phyloP scores from a whole-genome alignment of 2,797 vertebrate genomes.

The Dallia pectoralis region DNA sequence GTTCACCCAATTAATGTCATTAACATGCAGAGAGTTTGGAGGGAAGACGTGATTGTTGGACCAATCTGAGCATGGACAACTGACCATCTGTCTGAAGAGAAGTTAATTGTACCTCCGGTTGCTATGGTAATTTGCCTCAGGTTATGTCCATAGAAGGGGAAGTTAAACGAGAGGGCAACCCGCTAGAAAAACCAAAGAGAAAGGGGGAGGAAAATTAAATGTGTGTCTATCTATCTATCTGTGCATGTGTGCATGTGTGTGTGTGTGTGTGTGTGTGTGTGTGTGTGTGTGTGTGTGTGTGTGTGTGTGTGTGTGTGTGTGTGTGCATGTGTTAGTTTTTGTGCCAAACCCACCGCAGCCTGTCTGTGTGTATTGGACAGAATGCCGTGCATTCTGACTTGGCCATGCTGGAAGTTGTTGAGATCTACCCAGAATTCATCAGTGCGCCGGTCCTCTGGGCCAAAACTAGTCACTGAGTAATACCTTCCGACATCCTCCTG shows the following conservation, averaged over 20 bases:
- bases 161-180: constrained; percentile 89
- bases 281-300: neutral
- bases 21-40: neutral
- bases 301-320: neutral
- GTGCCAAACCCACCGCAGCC: constrained; percentile 80
- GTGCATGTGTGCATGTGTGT: neutral
- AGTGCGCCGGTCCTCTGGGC: constrained; percentile 69
- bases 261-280: neutral
- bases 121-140: constrained; percentile 94
- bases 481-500: constrained; percentile 87
- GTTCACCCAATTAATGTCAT: neutral
- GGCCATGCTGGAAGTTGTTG: constrained; percentile 70
- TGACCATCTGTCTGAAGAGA: constrained; percentile 44
- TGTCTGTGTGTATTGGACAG: constrained; percentile 89
- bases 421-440: constrained; percentile 83
- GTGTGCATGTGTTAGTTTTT: neutral
- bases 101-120: constrained; percentile 82
- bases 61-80: constrained; percentile 34
- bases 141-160: constrained; percentile 95
- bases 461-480: constrained; percentile 80
- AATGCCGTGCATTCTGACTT: constrained; percentile 83
- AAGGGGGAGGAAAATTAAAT: neutral
- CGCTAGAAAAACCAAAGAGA: constrained; percentile 68
- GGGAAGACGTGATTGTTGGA: neutral
- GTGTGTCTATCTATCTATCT: neutral